A percentile compares a stretch with the other conserved stretches of the same genome.
phyloP scores from a whole-genome alignment of 2,113 vertebrate species.

The Probosciger aterrimus region DNA sequence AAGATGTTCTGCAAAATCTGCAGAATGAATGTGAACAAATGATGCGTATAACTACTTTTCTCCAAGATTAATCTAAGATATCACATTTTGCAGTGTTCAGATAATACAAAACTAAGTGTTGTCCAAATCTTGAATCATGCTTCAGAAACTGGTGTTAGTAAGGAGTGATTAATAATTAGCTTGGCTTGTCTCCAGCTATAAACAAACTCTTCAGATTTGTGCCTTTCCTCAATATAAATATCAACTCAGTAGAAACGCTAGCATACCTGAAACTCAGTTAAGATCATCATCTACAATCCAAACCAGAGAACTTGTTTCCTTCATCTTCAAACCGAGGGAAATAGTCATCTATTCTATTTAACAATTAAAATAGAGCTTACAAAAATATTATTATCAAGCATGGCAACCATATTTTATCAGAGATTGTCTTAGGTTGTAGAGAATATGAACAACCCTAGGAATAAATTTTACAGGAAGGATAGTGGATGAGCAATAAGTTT shows the following conservation, averaged over 20 bases:
- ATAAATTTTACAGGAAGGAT: background rate
- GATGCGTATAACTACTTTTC: background rate
- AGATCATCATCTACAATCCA: background rate
- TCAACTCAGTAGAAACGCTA: background rate
- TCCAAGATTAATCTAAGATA: background rate
- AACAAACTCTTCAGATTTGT: background rate
- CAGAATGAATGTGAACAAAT: background rate
- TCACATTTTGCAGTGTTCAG: background rate
- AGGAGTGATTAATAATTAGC: background rate
- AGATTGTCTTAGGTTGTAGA: background rate
- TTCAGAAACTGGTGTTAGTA: background rate
- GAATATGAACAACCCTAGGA: background rate
- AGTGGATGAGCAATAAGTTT: background rate
- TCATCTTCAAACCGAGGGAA: background rate
- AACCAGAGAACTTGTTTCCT: background rate
- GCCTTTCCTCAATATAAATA: background rate
- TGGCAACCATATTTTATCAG: background rate
- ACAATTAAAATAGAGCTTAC: background rate
- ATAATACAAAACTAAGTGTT: background rate
- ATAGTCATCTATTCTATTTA: background rate
- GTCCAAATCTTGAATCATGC: background rate
- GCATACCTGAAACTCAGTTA: background rate
- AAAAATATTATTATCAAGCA: rapidly evolving
- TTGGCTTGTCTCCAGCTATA: background rate
- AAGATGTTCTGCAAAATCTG: background rate